Conservation (phyloP, 2,797 vertebrate species). For the Sebastes trivittatus region DNA sequence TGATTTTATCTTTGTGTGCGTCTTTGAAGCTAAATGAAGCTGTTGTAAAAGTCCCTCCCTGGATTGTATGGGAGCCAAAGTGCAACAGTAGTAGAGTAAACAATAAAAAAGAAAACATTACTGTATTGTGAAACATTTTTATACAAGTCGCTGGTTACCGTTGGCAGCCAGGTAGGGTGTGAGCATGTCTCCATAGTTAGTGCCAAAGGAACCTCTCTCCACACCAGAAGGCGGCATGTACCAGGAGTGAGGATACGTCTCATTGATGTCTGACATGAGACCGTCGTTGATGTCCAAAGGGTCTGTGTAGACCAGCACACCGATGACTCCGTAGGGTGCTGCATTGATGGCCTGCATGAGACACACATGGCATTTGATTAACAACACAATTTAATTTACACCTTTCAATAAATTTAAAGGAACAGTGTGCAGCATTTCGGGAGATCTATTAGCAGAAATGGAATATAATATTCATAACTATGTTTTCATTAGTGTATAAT, state of each 20-base stretch:
- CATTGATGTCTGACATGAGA: conserved; percentile 69
- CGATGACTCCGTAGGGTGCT: conserved; percentile 82
- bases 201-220: conserved; percentile 85
- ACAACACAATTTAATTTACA: background rate
- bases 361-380: background rate
- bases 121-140: background rate
- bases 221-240: conserved; percentile 88
- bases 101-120: background rate
- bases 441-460: too few species aligned
- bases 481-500: too few species aligned
- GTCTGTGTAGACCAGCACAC: conserved; percentile 91
- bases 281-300: conserved; percentile 90
- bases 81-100: background rate
- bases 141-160: conserved; percentile 61
- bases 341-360: conserved; percentile 86
- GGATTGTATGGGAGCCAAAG: background rate
- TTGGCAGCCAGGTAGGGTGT: conserved; percentile 92
- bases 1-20: background rate
- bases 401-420: background rate
- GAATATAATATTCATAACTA: too few species aligned
- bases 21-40: background rate
- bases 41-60: background rate
- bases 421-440: too few species aligned
- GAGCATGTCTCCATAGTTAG: conserved; percentile 83
- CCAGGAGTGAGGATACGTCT: conserved; percentile 92